phyloP scores from a whole-genome alignment of 1,140 invertebrate genomes.

The Drosophila sproati region DNA sequence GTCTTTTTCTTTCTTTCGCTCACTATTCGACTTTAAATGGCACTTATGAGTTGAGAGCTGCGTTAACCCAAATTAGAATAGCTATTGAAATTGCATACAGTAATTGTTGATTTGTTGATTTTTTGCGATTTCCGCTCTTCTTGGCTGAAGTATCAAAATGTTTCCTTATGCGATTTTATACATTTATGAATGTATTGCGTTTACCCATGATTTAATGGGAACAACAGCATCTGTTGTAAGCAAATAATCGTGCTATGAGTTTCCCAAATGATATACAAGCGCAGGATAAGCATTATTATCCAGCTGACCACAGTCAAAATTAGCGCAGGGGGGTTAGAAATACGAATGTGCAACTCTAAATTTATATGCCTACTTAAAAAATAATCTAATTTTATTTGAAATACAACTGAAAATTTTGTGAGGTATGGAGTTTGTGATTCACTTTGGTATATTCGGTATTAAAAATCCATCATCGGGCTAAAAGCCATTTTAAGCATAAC shows the following conservation, averaged over 20 bases:
- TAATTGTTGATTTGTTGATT: constrained; percentile 44
- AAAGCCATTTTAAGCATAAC: not conserved
- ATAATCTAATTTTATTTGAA: too few relatives aligned
- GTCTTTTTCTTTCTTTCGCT: too few relatives aligned
- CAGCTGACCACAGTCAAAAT: not conserved
- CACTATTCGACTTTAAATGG: too few relatives aligned
- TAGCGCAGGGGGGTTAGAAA: not conserved
- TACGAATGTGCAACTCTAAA: not conserved
- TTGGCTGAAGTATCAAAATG: constrained; percentile 41
- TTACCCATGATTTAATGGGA: constrained; percentile 59
- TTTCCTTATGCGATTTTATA: constrained; percentile 33
- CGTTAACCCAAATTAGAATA: constrained; percentile 27
- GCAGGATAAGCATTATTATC: constrained; percentile 27
- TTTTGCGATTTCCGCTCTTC: constrained; percentile 32
- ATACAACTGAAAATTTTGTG: not conserved
- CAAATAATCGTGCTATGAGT: constrained; percentile 16
- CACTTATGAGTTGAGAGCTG: not conserved
- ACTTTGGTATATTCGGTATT: not conserved
- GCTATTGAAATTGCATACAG: constrained; percentile 17
- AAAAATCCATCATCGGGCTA: not conserved
- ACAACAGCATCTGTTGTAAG: constrained; percentile 35
- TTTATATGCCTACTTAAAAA: not conserved
- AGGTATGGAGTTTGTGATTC: not conserved
- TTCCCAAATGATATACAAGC: constrained; percentile 9
- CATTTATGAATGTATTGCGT: constrained; percentile 20